These are phyloP conservation scores for Amblyraja radiata DNA, from an alignment of 2,797 vertebrate genomes.

Conservation along the genomic window DNA sequence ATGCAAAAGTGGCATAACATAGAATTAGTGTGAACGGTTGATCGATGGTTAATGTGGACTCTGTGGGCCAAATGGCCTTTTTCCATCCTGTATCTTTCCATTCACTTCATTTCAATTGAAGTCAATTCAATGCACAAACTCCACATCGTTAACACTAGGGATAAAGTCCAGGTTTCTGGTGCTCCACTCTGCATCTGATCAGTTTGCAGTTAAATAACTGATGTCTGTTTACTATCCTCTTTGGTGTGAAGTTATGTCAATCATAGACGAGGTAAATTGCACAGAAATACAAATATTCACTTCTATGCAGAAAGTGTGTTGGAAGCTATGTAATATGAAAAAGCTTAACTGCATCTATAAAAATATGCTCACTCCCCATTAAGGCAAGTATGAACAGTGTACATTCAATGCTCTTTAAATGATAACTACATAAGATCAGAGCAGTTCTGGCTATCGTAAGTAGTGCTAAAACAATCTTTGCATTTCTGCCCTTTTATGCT, in stretches of 20 bases:
- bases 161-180: no score
- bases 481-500: neutral
- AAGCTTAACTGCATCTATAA: neutral
- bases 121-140: no score
- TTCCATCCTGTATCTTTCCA: no score
- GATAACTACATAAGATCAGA: neutral
- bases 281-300: neutral
- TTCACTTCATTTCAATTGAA: no score
- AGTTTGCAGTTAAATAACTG: no score
- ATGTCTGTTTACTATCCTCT: neutral
- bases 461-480: neutral
- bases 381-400: neutral
- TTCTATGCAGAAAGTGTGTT: neutral
- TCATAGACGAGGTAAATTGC: neutral
- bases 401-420: neutral
- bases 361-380: neutral
- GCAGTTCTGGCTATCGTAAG: neutral
- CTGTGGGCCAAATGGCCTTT: no score
- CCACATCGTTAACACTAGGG: no score
- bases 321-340: neutral
- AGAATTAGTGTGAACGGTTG: no score
- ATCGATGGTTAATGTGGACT: no score
- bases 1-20: no score
- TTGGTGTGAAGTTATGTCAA: neutral
- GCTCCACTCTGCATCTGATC: no score